phyloP scores from a whole-genome alignment of 37 sponge, comb jelly and placozoan genomes.

The Ephydatia muelleri region DNA sequence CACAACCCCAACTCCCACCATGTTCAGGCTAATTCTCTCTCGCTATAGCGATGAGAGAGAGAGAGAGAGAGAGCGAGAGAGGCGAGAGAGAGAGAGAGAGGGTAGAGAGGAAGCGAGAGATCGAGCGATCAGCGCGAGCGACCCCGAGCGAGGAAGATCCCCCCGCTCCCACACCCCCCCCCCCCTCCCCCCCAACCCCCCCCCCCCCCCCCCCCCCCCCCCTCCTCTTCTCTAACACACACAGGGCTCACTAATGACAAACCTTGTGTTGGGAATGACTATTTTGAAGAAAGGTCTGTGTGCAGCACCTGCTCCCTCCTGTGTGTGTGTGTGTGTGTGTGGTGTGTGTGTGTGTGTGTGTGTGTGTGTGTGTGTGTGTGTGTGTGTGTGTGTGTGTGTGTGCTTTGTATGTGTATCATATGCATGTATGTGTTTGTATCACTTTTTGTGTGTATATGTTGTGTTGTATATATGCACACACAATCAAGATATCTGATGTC shows the following conservation, averaged over 20 bases:
- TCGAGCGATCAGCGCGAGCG: too few relatives aligned
- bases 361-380: neutral
- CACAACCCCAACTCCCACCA: too few relatives aligned
- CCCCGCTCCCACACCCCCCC: too few relatives aligned
- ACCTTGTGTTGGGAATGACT: conserved; percentile 82
- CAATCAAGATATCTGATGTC: conserved; percentile 54
- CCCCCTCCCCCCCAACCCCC: too few relatives aligned
- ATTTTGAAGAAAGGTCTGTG: conserved; percentile 55
- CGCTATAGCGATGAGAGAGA: too few relatives aligned
- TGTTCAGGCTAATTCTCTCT: too few relatives aligned
- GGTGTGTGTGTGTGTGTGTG: neutral
- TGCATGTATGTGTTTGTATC: neutral
- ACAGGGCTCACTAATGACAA: conserved; percentile 91
- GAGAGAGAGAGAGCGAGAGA: too few relatives aligned
- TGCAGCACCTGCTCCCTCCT: neutral
- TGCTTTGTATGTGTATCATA: neutral
- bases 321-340: neutral
- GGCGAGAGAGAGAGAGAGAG: too few relatives aligned
- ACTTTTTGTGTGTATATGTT: too few relatives aligned
- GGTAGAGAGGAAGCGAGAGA: too few relatives aligned
- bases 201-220: neutral
- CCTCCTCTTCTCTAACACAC: neutral
- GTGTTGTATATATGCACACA: neutral
- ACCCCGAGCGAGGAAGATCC: too few relatives aligned
- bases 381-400: neutral